phyloP scores from a whole-genome alignment of 2,797 vertebrate genomes.

The Lophura swinhoii region DNA sequence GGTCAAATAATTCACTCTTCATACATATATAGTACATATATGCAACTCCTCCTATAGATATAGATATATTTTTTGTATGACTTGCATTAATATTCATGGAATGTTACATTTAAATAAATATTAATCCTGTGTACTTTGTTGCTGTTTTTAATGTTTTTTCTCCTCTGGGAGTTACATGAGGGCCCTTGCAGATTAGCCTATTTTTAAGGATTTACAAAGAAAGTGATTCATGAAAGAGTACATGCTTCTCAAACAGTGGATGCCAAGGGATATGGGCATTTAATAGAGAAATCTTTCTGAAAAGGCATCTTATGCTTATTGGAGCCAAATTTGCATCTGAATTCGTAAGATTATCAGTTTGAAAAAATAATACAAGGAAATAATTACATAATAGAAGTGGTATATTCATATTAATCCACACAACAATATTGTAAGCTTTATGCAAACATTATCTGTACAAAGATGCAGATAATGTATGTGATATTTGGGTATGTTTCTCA shows the following conservation, averaged over 20 bases:
- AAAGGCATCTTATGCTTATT: rapidly evolving
- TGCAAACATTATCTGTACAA: neutral
- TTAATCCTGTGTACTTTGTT: neutral
- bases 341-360: neutral
- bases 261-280: neutral
- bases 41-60: neutral
- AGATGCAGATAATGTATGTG: neutral
- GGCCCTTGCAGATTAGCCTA: neutral
- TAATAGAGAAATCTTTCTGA: neutral
- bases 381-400: neutral
- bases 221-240: neutral
- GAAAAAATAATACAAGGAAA: neutral
- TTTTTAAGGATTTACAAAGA: neutral
- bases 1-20: neutral
- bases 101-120: neutral
- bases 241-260: neutral
- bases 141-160: neutral
- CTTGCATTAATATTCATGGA: neutral
- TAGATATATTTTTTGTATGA: neutral
- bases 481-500: neutral
- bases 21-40: neutral
- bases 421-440: neutral
- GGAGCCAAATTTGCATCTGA: neutral
- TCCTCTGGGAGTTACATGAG: neutral
- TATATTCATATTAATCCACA: neutral